phyloP scores from a whole-genome alignment of 2,113 vertebrate species.

The Psephotus haematonotus region DNA sequence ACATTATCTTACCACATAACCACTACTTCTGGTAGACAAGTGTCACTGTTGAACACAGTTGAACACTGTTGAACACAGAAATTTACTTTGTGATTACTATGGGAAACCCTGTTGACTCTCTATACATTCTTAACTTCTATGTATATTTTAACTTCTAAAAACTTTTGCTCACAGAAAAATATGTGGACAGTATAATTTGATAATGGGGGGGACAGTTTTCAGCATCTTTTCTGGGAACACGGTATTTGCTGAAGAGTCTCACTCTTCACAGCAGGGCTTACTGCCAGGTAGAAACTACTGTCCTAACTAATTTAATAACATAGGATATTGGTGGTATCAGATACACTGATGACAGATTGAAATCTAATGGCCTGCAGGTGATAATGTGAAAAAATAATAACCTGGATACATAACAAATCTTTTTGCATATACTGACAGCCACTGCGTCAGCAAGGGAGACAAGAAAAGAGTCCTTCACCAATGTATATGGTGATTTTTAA shows the following conservation, averaged over 20 bases:
- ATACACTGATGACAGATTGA: conserved; percentile 38
- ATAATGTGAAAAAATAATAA: conserved; percentile 35
- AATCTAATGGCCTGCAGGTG: conserved; percentile 43
- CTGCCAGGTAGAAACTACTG: background rate
- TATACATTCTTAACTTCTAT: background rate
- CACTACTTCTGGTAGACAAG: background rate
- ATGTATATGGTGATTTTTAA: background rate
- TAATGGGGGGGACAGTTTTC: background rate
- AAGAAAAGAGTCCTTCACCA: background rate
- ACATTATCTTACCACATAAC: background rate
- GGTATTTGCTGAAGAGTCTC: background rate
- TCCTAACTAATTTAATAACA: conserved; percentile 1
- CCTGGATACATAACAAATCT: background rate
- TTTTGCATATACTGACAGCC: background rate
- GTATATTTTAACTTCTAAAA: background rate
- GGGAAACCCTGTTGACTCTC: background rate
- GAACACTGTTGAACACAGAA: rapidly evolving
- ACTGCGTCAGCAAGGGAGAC: background rate
- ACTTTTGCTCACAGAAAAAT: background rate
- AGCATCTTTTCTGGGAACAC: background rate
- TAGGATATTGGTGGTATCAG: conserved; percentile 24
- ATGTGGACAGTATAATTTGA: background rate
- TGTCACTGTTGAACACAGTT: rapidly evolving
- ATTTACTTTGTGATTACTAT: background rate
- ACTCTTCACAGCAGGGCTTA: background rate